phyloP scores from a whole-genome alignment of 2,113 vertebrate species.

The Tyto alba region DNA sequence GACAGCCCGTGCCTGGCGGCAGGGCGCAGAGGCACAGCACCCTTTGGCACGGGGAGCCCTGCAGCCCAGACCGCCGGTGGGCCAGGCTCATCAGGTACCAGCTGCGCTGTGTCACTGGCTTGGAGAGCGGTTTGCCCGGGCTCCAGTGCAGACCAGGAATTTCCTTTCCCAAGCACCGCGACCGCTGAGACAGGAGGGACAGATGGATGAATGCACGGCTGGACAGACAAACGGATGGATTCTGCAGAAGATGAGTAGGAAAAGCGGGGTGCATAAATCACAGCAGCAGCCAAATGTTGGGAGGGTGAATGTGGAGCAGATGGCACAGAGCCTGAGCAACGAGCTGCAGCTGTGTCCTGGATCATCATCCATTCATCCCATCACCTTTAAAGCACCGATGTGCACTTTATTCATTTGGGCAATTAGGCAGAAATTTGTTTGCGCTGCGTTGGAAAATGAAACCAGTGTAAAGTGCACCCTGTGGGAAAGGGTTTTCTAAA shows the following conservation, averaged over 20 bases:
- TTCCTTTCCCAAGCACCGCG: not conserved
- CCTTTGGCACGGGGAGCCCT: accelerated
- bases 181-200: not conserved
- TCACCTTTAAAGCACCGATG: conserved; percentile 81
- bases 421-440: conserved; percentile 96
- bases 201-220: not conserved
- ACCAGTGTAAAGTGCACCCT: conserved; percentile 70
- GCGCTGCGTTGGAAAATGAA: conserved; percentile 73
- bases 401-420: conserved; percentile 86
- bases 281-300: not conserved
- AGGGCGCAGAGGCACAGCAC: not conserved
- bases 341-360: conserved; percentile 83
- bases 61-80: accelerated
- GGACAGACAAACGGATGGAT: not conserved
- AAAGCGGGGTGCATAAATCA: not conserved
- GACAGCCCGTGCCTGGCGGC: accelerated
- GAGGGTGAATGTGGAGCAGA: conserved; percentile 74
- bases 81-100: not conserved
- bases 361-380: conserved; percentile 82
- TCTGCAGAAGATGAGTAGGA: not conserved
- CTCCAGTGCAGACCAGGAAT: not conserved
- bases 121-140: not conserved
- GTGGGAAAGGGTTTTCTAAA: conserved; percentile 68
- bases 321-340: conserved; percentile 81
- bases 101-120: not conserved